Percentiles rank a stretch among this genome's conserved stretches.
phyloP scores from a whole-genome alignment of 2,113 vertebrate genomes.

The Pagrus major region DNA sequence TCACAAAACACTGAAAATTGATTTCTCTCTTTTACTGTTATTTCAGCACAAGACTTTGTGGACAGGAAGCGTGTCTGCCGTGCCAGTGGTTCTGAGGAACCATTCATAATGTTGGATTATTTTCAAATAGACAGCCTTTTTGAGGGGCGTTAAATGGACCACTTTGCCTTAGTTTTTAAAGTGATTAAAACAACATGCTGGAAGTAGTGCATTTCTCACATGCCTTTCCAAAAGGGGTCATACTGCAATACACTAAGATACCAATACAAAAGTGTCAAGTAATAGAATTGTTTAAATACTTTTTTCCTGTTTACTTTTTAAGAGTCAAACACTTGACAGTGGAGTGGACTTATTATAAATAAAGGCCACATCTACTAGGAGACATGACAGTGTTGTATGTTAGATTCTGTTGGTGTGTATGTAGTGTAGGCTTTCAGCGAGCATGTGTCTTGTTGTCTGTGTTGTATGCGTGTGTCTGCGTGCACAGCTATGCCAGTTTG shows the following conservation, averaged over 20 bases:
- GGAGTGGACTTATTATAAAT: conserved; percentile 42
- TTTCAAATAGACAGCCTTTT: conserved; percentile 53
- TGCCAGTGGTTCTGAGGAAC: conserved; percentile 37
- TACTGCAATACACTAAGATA: conserved; percentile 4
- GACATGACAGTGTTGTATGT: conserved; percentile 23
- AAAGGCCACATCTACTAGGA: conserved; percentile 33
- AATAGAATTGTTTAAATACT: conserved; percentile 21
- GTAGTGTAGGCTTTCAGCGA: conserved; percentile 25
- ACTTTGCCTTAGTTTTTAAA: conserved; percentile 59
- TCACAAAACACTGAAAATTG: conserved; percentile 64
- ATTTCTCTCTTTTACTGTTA: conserved; percentile 55
- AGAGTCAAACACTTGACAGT: conserved; percentile 50
- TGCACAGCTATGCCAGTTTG: conserved; percentile 80
- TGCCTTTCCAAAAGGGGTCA: conserved; percentile 37
- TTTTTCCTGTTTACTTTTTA: conserved; percentile 43
- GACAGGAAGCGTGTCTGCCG: conserved; percentile 51
- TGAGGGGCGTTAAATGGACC: conserved; percentile 51
- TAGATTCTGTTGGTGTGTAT: conserved; percentile 21
- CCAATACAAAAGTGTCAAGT: conserved; percentile 13
- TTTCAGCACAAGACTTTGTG: conserved; percentile 43
- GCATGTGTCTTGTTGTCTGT: conserved; percentile 35
- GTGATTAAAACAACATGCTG: conserved; percentile 56
- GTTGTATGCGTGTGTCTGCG: conserved; percentile 38
- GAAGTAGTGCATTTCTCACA: conserved; percentile 51
- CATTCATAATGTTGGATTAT: conserved; percentile 51